These are phyloP conservation scores for Sebastiscus tertius DNA, from an alignment of 2,797 vertebrate species.

Conservation along the genomic window DNA sequence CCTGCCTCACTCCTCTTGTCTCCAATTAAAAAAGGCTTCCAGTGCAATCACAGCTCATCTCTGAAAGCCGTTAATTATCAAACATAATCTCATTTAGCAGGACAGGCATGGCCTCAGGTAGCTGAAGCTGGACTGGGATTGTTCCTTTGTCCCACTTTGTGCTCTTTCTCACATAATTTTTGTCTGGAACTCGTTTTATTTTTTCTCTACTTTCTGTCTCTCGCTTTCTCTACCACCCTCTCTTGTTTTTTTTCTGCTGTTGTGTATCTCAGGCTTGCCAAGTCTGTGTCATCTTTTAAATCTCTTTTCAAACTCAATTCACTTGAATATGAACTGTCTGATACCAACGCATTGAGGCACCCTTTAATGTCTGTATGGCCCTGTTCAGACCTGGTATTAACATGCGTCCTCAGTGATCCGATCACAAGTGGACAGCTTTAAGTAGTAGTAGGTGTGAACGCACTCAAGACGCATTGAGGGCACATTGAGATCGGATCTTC, in stretches of 20 bases:
- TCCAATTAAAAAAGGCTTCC: slow-evolving; percentile 55
- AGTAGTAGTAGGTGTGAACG: too few species aligned
- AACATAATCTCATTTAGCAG: slow-evolving; percentile 52
- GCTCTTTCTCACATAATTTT: neutral
- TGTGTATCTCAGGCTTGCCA: neutral
- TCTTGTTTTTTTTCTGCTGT: neutral
- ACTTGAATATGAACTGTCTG: neutral
- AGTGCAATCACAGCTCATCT: slow-evolving; percentile 45
- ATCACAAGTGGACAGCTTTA: too few species aligned
- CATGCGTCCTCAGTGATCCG: too few species aligned
- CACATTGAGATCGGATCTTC: too few species aligned
- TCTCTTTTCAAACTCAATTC: neutral
- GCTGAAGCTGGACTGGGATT: neutral
- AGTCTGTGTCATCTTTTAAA: neutral
- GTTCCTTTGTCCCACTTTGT: neutral
- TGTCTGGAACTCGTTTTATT: neutral
- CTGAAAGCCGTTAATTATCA: slow-evolving; percentile 52
- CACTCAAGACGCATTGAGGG: too few species aligned
- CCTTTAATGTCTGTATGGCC: too few species aligned
- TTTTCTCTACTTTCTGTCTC: neutral
- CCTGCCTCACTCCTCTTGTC: slow-evolving; percentile 32
- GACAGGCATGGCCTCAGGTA: slow-evolving; percentile 34
- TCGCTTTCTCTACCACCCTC: neutral
- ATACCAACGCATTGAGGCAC: too few species aligned
- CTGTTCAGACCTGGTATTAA: too few species aligned